A percentile compares a stretch with the other conserved stretches of the same genome.
phyloP scores from a whole-genome alignment of 2,888 invertebrate genomes.

The Atrina japonica region DNA sequence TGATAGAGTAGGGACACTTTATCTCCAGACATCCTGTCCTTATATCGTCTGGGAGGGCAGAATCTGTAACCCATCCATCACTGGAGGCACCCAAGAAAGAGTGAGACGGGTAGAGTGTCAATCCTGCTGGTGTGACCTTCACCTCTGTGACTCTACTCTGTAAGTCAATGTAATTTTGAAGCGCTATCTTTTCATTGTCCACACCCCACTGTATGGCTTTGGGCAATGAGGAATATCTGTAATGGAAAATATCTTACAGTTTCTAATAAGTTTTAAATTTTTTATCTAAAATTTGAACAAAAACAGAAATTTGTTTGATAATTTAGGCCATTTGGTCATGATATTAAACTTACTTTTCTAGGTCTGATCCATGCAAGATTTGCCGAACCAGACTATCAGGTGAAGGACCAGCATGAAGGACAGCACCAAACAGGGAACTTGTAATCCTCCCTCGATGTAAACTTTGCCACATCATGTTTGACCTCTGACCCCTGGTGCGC shows the following conservation, averaged over 20 bases:
- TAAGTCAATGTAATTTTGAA: not conserved
- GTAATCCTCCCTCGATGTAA: constrained; percentile 30
- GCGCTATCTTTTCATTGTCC: constrained; percentile 11
- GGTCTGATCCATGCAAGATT: constrained; percentile 28
- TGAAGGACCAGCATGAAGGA: constrained; percentile 1
- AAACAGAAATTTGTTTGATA: not conserved
- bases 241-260: not conserved
- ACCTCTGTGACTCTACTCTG: not conserved
- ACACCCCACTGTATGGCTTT: constrained; percentile 26
- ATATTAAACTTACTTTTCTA: constrained; percentile 31
- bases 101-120: constrained; percentile 16
- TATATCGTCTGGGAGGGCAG: not conserved
- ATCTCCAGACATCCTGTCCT: constrained; percentile 26
- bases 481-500: constrained; percentile 21
- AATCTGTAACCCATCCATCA: constrained; percentile 26
- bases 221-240: constrained; percentile 10
- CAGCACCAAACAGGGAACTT: constrained; percentile 27
- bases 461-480: constrained; percentile 14
- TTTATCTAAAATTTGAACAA: not conserved
- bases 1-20: constrained; percentile 29
- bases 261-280: not conserved
- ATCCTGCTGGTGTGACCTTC: not conserved
- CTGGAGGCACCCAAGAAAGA: constrained; percentile 30
- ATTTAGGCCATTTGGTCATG: no score
- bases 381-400: constrained; percentile 15